Conservation (phyloP, 2,888 invertebrate genomes). For the Sminthurides aquaticus region DNA sequence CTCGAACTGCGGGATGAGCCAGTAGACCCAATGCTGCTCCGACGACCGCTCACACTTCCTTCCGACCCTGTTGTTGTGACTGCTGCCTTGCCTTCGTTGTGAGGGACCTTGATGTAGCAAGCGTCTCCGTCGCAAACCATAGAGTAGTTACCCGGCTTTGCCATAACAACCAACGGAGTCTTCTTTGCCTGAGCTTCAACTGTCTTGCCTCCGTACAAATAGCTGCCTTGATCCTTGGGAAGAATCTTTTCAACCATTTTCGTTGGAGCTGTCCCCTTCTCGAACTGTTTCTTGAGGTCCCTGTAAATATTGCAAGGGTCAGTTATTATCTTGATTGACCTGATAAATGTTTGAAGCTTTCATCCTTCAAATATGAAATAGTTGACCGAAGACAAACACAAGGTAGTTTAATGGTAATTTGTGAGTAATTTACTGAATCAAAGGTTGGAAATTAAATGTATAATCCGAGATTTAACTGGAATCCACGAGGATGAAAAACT, state of each 20-base stretch:
- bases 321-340: not conserved
- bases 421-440: too few relatives aligned
- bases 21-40: not conserved
- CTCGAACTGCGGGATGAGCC: not conserved
- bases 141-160: slow-evolving; percentile 13
- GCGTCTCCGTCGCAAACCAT: slow-evolving; percentile 20
- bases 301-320: not conserved
- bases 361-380: too few relatives aligned
- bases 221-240: not conserved
- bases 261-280: slow-evolving; percentile 11
- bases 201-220: slow-evolving; percentile 16
- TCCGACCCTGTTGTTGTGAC: not conserved
- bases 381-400: too few relatives aligned
- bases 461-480: too few relatives aligned
- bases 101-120: slow-evolving; percentile 17
- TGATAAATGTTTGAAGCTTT: too few relatives aligned
- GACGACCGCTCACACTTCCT: not conserved
- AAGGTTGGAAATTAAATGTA: too few relatives aligned
- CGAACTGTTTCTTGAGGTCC: slow-evolving; percentile 14
- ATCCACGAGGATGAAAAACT: too few relatives aligned
- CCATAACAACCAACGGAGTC: slow-evolving; percentile 13
- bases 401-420: too few relatives aligned
- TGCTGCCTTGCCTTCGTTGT: not conserved
- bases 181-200: slow-evolving; percentile 12
- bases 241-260: slow-evolving; percentile 13